Evolutionary conservation across 2,113 vertebrate genomes (phyloP), one percentile per base, ranked within the genome.

Genomic region (Hyla sarda): DNA sequence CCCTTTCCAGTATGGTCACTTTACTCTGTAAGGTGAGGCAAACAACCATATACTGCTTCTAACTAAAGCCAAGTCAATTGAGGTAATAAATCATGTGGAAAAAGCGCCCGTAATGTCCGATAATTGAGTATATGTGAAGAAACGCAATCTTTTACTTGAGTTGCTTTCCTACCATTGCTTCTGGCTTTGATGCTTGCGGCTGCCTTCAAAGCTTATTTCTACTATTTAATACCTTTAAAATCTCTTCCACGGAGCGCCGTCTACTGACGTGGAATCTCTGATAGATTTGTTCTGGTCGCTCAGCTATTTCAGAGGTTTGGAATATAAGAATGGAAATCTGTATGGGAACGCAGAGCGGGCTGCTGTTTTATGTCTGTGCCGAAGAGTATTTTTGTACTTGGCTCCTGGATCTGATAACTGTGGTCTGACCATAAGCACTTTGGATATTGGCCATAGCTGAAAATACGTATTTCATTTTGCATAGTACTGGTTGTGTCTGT

Each of bases 381-480:
- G 56, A 16, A 14, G n/a, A 52, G 23, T 30, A 82, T 87, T 87
- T 91, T 91, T 87, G 58, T 87, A 91, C 87, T 84, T 77, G 88
- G 85, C 86, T 67, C 50, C 90, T 88, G 58, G 86, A 88, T 89
- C 60, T 91, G 83, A 88, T 89, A 90, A 87, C 86, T 88, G 87
- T 89, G 88, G 87, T 88, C 90, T 89, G 87, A 84, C 87, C 56
- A 23, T 62, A 50, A 87, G 82, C 89, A 86, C 87, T 75, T 82
- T 84, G 88, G 83, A 76, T 88, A 58, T 83, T 41, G 75, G 87
- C 89, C 7, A 67, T 67, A 82, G 69, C 58, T 0, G 0, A 87
- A 87, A 82, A 89, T 88, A 37, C 21, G 84, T 90, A 50, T 87
- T 87, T 88, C 48, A 48, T 69, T 72, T 30, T 69, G 88, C 87